A percentile compares a stretch with the other conserved stretches of the same genome.
Evolutionary conservation across 64 coral and sea anemone species (phyloP).

Genomic region (Stylophora pistillata): DNA sequence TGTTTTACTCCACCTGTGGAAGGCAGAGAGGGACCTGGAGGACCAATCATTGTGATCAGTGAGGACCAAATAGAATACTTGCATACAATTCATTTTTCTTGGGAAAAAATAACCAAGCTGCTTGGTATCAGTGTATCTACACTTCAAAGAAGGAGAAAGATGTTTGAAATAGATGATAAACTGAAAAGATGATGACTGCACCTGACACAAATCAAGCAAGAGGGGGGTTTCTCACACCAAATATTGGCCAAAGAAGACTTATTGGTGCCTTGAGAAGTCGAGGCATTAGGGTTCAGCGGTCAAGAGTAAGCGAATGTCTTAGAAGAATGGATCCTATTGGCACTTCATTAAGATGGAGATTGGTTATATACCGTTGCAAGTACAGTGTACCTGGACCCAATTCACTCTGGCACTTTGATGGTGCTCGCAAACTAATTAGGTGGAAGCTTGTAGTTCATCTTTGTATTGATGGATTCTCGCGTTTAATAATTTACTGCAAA

Average conservation of each 20-base stretch:
- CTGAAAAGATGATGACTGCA: constrained; percentile 25
- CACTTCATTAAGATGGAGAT: constrained; percentile 63
- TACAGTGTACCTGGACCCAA: constrained; percentile 78
- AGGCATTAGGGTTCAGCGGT: constrained; percentile 63
- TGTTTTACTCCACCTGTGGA: no score
- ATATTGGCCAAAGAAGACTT: constrained; percentile 69
- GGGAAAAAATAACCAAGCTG: no score
- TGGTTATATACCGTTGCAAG: constrained; percentile 59
- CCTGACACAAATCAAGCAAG: no score
- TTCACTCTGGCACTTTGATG: constrained; percentile 75
- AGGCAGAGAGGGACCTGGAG: no score
- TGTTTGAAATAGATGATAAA: constrained; percentile 77
- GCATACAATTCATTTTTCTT: no score
- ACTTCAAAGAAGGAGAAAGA: no score
- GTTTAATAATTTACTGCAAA: constrained; percentile 50
- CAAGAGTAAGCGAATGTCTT: constrained; percentile 68
- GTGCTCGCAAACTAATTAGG: neutral
- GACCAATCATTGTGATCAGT: no score
- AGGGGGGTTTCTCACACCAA: constrained; percentile 71
- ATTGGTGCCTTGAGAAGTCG: constrained; percentile 72
- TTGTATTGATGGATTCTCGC: constrained; percentile 46
- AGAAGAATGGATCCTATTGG: no score
- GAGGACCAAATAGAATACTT: no score
- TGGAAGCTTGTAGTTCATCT: constrained; percentile 35
- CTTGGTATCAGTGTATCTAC: no score